Evolutionary conservation across 1,140 invertebrate genomes (phyloP), one percentile per base, ranked within the genome.

Genomic region (Goniozus legneri): DNA sequence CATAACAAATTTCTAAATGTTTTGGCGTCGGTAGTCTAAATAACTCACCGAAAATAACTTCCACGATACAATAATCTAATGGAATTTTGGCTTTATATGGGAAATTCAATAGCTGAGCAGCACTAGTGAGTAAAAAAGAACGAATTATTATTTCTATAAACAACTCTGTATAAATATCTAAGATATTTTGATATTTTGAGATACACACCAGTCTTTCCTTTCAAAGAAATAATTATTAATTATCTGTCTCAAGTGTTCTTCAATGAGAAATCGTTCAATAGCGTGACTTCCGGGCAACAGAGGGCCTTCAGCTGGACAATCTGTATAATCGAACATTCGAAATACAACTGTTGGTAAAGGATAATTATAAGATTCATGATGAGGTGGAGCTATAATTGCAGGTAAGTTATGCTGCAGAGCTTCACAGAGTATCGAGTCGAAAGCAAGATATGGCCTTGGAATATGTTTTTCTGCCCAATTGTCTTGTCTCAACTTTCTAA

Each of bases 391-490:
- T 34, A 86, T 77, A 51, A 98, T 88, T 36, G 83, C 79, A 3
- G 95, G 95, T 44, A 99, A 79, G 73, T 93, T 95, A 64, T 99
- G 95, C 66, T 97, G 92, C 30, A 98, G 74, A 8, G 95, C 95
- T 73, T 98, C 95, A 77, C 91, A 95, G 7, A 99, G 69, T 42
- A 94, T 88, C 2, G 88, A 89, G 69, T 98, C 95, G 77, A 99
- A 99, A 0, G 92, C 91, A 12, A 97, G 76, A 69, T 99, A 99
- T 1, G 95, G 95, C 20, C 96, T 80, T 2, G 87, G 83, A 66
- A 99, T 97, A 70, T 98, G 95, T 65, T 95, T 95, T 68, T 99
- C 97, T 22, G 88, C 86, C 96, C 96, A 99, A 70, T 95, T 95
- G 64, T 97, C 93, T 60, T 89, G 86, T 30, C 89, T 83, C 12